Conservation (phyloP, 2,888 invertebrate genomes). For the Marasmarcha lunaedactyla region DNA sequence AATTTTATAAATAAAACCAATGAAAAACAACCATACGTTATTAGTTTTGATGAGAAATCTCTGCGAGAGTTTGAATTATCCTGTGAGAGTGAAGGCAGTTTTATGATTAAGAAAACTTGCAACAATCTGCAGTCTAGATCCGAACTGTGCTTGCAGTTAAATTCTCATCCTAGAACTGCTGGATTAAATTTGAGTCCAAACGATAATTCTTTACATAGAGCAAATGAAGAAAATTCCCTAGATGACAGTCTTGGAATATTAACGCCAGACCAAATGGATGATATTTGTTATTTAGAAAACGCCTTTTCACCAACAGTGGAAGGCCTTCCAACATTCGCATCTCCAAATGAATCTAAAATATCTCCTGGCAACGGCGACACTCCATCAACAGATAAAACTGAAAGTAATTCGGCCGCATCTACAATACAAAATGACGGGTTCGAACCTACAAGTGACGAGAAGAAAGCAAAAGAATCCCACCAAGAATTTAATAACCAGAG, state of each 20-base stretch:
- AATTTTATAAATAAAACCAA: constrained; percentile 35
- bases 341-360: constrained; percentile 47
- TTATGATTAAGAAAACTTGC: constrained; percentile 39
- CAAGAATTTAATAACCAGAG: neutral
- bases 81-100: constrained; percentile 48
- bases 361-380: constrained; percentile 64
- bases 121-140: constrained; percentile 50
- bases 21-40: constrained; percentile 51
- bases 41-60: constrained; percentile 57
- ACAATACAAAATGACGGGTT: constrained; percentile 61
- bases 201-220: constrained; percentile 53
- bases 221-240: constrained; percentile 82
- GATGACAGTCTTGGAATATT: constrained; percentile 90
- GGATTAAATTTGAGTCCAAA: constrained; percentile 56
- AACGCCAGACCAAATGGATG: constrained; percentile 91
- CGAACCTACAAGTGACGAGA: constrained; percentile 30
- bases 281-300: constrained; percentile 72
- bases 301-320: constrained; percentile 76
- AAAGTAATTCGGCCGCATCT: constrained; percentile 62
- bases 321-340: constrained; percentile 66
- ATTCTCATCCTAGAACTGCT: constrained; percentile 41
- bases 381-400: constrained; percentile 70
- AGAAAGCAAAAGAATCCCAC: constrained; percentile 16
- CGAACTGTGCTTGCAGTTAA: constrained; percentile 54
- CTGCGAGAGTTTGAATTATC: constrained; percentile 63